These are phyloP conservation scores for Psittacula derbiana DNA, from an alignment of 2,797 vertebrate species.

Conservation along the genomic window DNA sequence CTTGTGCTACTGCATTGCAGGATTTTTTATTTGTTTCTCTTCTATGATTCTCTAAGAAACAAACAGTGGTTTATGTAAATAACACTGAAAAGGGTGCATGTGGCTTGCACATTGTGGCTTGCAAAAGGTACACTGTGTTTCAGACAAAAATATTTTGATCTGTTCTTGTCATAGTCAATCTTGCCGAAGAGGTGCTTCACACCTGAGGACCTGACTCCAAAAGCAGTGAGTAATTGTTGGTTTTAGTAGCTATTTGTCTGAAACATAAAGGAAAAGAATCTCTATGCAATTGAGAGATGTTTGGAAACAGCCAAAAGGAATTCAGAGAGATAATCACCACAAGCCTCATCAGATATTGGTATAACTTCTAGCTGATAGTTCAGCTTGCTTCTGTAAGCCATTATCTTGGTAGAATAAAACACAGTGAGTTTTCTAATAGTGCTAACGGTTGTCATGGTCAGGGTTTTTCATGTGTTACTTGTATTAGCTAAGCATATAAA, in stretches of 20 bases:
- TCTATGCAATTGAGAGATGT: not conserved
- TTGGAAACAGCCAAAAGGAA: not conserved
- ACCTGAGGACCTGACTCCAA: not conserved
- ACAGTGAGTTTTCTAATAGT: not conserved
- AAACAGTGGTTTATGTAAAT: not conserved
- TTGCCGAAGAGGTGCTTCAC: not conserved
- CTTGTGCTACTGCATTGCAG: not conserved
- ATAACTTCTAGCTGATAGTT: not conserved
- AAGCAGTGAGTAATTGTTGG: not conserved
- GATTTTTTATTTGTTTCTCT: not conserved
- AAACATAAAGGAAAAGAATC: not conserved
- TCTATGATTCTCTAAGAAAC: not conserved
- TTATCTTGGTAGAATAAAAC: not conserved
- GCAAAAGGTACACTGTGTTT: not conserved
- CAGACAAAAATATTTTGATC: not conserved
- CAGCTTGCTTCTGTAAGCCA: not conserved
- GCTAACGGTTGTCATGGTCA: not conserved
- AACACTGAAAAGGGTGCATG: not conserved
- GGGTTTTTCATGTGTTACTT: not conserved
- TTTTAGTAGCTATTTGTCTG: not conserved
- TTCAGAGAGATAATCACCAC: not conserved
- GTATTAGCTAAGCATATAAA: not conserved
- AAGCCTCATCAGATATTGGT: not conserved
- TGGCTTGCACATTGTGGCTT: not conserved
- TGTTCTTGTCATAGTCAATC: not conserved